These are phyloP conservation scores for Trichechus manatus DNA, from an alignment of 2,113 vertebrate genomes.

Conservation along the genomic window DNA sequence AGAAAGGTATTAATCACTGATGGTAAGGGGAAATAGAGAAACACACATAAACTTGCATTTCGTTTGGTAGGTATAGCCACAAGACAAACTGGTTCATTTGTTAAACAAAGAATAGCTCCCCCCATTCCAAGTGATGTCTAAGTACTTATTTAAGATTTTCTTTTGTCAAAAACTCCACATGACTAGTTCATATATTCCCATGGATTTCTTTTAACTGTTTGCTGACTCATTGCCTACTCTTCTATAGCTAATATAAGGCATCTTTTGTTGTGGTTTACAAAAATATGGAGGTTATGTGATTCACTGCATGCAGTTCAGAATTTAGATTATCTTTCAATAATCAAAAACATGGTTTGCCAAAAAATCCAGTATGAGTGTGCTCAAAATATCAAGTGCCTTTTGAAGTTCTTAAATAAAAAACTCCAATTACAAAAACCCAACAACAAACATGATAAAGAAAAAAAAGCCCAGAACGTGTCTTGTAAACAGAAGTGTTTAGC, in stretches of 20 bases:
- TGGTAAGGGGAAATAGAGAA: constrained; percentile 25
- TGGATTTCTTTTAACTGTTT: constrained; percentile 85
- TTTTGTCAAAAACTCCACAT: constrained; percentile 78
- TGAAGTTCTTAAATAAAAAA: constrained; percentile 78
- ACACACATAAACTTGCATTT: constrained; percentile 27
- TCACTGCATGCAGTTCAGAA: constrained; percentile 84
- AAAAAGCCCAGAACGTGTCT: constrained; percentile 70
- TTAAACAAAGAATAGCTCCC: constrained; percentile 65
- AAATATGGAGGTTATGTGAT: constrained; percentile 85
- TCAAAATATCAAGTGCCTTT: constrained; percentile 85
- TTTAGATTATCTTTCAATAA: constrained; percentile 87
- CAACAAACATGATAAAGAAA: constrained; percentile 61
- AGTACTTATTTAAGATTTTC: constrained; percentile 75
- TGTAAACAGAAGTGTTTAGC: constrained; percentile 83
- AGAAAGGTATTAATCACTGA: constrained; percentile 41
- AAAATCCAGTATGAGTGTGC: constrained; percentile 79
- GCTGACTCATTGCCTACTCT: constrained; percentile 86
- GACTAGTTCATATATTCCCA: constrained; percentile 69
- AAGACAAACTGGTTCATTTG: constrained; percentile 75
- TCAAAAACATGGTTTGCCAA: constrained; percentile 85
- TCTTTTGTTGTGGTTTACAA: constrained; percentile 86
- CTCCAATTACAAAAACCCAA: constrained; percentile 65
- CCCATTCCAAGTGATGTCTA: constrained; percentile 71
- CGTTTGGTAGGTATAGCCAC: constrained; percentile 66
- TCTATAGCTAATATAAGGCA: constrained; percentile 84